Conservation (phyloP, 2,888 invertebrate species). For the Pollenia griseotomentosa region DNA sequence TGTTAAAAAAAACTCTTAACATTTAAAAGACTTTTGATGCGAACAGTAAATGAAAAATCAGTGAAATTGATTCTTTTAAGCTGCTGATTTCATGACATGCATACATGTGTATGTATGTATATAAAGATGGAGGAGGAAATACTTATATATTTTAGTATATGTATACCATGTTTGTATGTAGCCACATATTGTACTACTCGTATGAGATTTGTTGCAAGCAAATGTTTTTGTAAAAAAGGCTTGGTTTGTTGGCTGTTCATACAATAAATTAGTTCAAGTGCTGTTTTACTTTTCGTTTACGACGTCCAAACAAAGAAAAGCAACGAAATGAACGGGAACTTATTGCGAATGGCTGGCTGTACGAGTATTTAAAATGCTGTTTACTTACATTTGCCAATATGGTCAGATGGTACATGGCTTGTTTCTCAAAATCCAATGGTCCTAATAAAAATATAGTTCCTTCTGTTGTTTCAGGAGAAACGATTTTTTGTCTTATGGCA, state of each 20-base stretch:
- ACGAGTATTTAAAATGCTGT: constrained; percentile 6
- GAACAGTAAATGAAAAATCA: too few species aligned
- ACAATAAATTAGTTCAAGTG: constrained; percentile 51
- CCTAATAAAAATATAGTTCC: constrained; percentile 91
- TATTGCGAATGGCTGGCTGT: neutral
- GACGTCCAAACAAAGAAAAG: neutral
- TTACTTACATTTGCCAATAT: constrained; percentile 93
- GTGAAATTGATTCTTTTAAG: neutral
- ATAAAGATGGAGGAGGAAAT: neutral
- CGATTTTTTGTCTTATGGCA: constrained; percentile 90
- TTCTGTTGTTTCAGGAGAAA: constrained; percentile 90
- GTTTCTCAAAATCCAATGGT: constrained; percentile 94
- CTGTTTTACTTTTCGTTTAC: constrained; percentile 2
- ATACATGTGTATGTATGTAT: too few species aligned
- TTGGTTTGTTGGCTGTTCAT: neutral
- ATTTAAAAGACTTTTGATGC: too few species aligned
- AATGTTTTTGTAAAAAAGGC: too few species aligned
- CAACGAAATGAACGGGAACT: neutral
- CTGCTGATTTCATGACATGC: neutral
- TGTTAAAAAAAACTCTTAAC: too few species aligned
- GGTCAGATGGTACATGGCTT: constrained; percentile 94
- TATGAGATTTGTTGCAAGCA: constrained; percentile 5
- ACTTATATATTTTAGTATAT: neutral
- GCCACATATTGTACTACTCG: neutral
- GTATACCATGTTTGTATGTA: neutral